These are phyloP conservation scores for Pseudomyrmex gracilis DNA, from an alignment of 1,140 invertebrate species.

Conservation along the genomic window DNA sequence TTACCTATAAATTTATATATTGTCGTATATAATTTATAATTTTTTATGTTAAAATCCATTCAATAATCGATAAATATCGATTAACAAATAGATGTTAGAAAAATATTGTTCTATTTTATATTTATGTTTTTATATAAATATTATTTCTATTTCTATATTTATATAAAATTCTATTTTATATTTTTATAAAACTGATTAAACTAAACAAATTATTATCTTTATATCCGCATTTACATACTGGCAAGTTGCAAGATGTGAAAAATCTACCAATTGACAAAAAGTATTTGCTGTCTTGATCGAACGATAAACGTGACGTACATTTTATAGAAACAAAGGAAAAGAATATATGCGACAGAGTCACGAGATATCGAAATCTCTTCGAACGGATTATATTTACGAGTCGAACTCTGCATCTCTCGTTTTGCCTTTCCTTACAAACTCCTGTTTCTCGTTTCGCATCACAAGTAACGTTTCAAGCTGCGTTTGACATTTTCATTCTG, in stretches of 20 bases:
- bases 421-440: constrained; percentile 28
- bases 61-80: no score
- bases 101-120: no score
- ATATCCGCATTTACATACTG: not conserved
- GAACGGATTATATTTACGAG: constrained; percentile 61
- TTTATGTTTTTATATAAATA: no score
- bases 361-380: constrained; percentile 56
- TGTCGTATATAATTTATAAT: no score
- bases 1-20: no score
- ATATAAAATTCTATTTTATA: no score
- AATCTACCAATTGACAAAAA: not conserved
- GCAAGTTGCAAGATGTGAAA: not conserved
- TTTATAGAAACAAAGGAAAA: constrained; percentile 62
- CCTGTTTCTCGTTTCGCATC: constrained; percentile 34
- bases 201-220: no score
- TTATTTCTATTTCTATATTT: no score
- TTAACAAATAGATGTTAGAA: no score
- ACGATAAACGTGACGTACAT: constrained; percentile 56
- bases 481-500: constrained; percentile 78
- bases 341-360: constrained; percentile 46
- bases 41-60: no score
- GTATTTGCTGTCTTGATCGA: constrained; percentile 15
- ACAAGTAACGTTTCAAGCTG: constrained; percentile 62
- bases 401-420: constrained; percentile 40
- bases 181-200: no score